Conservation (phyloP, 2,888 invertebrate genomes). For the Drosophila dives region DNA sequence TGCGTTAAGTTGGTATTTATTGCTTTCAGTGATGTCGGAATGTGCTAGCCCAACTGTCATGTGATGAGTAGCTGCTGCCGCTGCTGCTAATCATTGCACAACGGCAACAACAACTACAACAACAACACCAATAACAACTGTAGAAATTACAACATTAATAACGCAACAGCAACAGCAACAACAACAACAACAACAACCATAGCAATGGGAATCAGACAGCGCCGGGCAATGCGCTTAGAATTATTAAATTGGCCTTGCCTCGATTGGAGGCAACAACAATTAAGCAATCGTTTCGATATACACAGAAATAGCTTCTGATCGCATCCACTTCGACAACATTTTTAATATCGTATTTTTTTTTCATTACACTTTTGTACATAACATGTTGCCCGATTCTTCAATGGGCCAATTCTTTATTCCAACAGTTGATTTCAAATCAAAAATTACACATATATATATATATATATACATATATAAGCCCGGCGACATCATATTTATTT, state of each 20-base stretch:
- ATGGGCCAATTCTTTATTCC: not conserved
- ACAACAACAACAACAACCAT: constrained; percentile 25
- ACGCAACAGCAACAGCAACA: not conserved
- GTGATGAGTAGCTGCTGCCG: constrained; percentile 65
- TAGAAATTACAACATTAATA: constrained; percentile 1
- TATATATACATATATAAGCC: not conserved
- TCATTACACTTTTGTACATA: not conserved
- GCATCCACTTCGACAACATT: not conserved
- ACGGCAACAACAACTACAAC: constrained; percentile 11
- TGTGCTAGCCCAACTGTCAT: constrained; percentile 71
- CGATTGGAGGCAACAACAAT: constrained; percentile 34
- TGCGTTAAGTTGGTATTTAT: constrained; percentile 84
- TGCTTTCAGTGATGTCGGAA: constrained; percentile 83
- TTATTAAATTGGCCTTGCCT: constrained; percentile 64
- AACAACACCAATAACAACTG: not conserved
- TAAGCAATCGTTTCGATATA: constrained; percentile 47
- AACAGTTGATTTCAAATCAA: not conserved
- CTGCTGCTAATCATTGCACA: constrained; percentile 74
- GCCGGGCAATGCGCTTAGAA: constrained; percentile 60
- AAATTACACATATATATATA: not conserved
- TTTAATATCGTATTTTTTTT: constrained; percentile 3
- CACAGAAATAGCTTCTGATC: constrained; percentile 4
- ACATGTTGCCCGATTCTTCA: not conserved
- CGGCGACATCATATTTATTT: not conserved
- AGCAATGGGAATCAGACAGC: constrained; percentile 55